phyloP scores from a whole-genome alignment of 2,797 vertebrate genomes.

The Sphaeramia orbicularis region DNA sequence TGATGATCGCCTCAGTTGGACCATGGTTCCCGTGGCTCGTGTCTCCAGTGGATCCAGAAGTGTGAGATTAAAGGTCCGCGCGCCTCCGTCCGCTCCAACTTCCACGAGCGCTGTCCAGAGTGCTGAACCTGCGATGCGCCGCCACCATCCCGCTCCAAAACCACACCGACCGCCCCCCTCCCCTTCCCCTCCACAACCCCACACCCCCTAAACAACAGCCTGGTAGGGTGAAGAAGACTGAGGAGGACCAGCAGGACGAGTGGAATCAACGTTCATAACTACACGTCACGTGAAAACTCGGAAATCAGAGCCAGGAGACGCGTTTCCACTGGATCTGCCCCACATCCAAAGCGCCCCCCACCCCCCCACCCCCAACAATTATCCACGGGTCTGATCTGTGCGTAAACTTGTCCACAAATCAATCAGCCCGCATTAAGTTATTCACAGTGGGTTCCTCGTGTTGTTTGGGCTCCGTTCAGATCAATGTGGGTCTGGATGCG shows the following conservation, averaged over 20 bases:
- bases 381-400: neutral
- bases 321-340: no score
- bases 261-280: no score
- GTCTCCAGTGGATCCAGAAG: neutral
- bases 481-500: constrained; percentile 41
- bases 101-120: constrained; percentile 83
- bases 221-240: no score
- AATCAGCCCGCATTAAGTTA: constrained; percentile 8
- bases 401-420: constrained; percentile 26
- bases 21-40: constrained; percentile 64
- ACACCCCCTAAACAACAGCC: no score
- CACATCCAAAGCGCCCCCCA: no score
- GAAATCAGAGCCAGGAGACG: no score
- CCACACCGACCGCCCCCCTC: neutral
- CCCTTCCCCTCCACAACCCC: neutral
- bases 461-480: constrained; percentile 4
- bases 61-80: constrained; percentile 20
- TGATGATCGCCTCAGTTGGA: constrained; percentile 31
- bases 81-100: constrained; percentile 60
- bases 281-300: no score
- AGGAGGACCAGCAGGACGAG: no score
- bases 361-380: no score
- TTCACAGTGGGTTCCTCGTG: constrained; percentile 23
- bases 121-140: constrained; percentile 73
- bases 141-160: constrained; percentile 21